These are phyloP conservation scores for Nanger granti DNA, from an alignment of 2,113 vertebrate genomes.

Conservation along the genomic window DNA sequence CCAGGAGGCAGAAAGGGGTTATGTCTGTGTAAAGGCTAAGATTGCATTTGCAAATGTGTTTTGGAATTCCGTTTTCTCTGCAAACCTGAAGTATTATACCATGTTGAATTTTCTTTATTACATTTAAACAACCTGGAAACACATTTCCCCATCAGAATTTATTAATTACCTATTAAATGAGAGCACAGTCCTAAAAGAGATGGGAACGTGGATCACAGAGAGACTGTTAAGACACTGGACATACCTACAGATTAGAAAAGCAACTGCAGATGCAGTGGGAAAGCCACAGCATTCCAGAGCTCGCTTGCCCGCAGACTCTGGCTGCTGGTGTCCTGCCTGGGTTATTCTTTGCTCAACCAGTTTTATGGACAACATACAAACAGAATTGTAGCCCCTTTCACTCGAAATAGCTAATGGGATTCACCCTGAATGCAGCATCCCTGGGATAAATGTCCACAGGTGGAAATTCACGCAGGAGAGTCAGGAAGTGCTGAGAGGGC, in stretches of 20 bases:
- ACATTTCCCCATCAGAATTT: background rate
- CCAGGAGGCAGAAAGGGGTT: background rate
- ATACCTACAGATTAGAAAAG: background rate
- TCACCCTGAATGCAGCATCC: accelerated
- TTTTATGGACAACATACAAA: accelerated
- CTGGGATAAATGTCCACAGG: background rate
- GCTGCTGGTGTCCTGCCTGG: background rate
- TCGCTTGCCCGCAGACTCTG: background rate
- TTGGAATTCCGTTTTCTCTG: background rate
- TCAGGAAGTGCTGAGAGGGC: background rate
- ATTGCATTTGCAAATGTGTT: background rate
- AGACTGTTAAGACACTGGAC: background rate
- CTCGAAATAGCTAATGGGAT: background rate
- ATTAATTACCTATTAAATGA: background rate
- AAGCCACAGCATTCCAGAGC: background rate
- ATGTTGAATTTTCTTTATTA: background rate
- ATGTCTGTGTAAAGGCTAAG: background rate
- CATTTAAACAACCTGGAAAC: background rate
- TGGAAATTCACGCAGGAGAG: background rate
- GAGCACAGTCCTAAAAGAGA: background rate
- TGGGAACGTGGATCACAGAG: background rate
- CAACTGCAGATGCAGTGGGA: background rate
- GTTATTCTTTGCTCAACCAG: background rate
- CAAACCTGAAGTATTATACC: background rate
- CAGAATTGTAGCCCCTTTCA: background rate